A percentile compares a stretch with the other conserved stretches of the same genome.
phyloP scores from a whole-genome alignment of 2,888 invertebrate species.

The Gibbula magus region DNA sequence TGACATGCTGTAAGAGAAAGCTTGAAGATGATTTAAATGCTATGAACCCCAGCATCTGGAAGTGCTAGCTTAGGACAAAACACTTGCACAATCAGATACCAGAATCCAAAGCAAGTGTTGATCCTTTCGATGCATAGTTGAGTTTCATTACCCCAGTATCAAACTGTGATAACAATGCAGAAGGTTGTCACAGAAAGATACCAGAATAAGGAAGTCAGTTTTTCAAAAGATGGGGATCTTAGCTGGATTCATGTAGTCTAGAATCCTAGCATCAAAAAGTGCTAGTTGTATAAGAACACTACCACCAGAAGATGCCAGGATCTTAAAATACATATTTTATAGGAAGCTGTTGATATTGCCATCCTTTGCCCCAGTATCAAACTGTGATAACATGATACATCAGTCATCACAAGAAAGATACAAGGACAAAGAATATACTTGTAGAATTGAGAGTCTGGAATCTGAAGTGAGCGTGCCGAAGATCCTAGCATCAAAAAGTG shows the following conservation, averaged over 20 bases:
- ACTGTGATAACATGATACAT: background rate
- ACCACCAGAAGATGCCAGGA: background rate
- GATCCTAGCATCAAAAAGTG: constrained; percentile 38
- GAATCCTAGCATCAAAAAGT: background rate
- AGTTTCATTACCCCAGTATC: constrained; percentile 5
- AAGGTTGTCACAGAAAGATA: background rate
- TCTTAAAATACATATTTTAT: background rate
- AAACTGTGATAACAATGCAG: background rate
- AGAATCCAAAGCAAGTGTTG: background rate
- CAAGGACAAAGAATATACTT: background rate
- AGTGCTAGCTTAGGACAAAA: constrained; percentile 37
- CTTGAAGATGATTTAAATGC: background rate
- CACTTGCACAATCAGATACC: constrained; percentile 41
- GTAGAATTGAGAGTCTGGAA: background rate
- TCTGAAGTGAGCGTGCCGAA: background rate
- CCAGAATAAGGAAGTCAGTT: background rate
- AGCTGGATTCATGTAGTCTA: background rate
- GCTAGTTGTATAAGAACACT: background rate
- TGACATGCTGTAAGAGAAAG: no score
- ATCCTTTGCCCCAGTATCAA: background rate
- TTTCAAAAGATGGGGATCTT: no score
- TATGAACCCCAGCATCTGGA: constrained; percentile 34
- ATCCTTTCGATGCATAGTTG: background rate
- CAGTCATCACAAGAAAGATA: background rate
- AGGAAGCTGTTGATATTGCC: no score